Percentiles rank a stretch among this genome's conserved stretches.
Evolutionary conservation across 1,140 invertebrate species (phyloP).

Genomic region (Camponotus pennsylvanicus): DNA sequence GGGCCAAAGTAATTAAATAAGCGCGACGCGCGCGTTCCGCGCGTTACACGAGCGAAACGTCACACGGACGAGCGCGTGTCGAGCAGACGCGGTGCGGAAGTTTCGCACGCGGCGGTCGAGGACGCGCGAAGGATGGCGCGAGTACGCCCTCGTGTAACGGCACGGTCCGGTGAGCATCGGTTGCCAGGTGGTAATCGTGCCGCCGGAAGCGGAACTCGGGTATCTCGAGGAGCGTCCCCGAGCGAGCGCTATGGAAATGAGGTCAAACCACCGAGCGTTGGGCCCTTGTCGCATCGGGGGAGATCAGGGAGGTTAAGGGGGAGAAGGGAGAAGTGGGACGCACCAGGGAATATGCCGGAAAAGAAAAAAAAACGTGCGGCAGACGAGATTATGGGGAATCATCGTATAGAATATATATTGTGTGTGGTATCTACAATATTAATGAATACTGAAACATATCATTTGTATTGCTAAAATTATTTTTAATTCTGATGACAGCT

Average conservation of each 20-base stretch:
- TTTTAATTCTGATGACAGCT: too few relatives aligned
- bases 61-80: conserved; percentile 10
- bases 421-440: conserved; percentile 9
- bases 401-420: conserved; percentile 27
- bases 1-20: conserved; percentile 58
- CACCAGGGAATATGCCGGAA: background rate
- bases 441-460: background rate
- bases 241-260: conserved; percentile 79
- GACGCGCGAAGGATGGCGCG: conserved; percentile 22
- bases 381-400: conserved; percentile 75
- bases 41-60: conserved; percentile 29
- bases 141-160: conserved; percentile 64
- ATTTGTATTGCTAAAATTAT: too few relatives aligned
- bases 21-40: conserved; percentile 67
- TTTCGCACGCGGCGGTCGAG: conserved; percentile 59
- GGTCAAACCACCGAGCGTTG: conserved; percentile 73
- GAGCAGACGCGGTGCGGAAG: conserved; percentile 48
- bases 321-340: conserved; percentile 39
- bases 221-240: conserved; percentile 69
- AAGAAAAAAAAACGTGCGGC: background rate
- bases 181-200: conserved; percentile 76
- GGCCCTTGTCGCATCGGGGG: conserved; percentile 59
- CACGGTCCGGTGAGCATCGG: conserved; percentile 69
- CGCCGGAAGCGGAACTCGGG: conserved; percentile 81
- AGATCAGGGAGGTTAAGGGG: conserved; percentile 6